Conservation (phyloP, 2,797 vertebrate genomes). For the Mus minutoides region DNA sequence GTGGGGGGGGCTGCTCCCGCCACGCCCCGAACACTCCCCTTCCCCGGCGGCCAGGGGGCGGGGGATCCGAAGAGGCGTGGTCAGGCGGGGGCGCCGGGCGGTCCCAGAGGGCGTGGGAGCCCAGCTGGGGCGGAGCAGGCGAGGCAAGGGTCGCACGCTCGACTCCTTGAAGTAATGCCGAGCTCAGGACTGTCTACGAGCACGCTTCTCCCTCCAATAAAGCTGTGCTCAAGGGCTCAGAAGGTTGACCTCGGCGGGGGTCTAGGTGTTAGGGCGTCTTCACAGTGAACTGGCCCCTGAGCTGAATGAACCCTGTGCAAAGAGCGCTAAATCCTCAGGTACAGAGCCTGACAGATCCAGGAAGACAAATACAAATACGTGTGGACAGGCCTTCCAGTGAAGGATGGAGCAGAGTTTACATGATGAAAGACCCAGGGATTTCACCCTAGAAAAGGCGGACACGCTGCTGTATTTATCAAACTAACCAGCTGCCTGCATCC, state of each 20-base stretch:
- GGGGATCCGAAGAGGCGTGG: slow-evolving; percentile 51
- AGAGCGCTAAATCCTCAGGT: not conserved
- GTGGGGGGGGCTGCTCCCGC: slow-evolving; percentile 43
- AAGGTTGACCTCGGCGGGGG: not conserved
- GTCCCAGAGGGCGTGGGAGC: slow-evolving; percentile 78
- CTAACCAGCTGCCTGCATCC: not conserved
- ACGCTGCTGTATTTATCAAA: not conserved
- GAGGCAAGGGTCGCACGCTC: not conserved
- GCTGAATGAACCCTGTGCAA: not conserved
- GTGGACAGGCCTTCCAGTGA: not conserved
- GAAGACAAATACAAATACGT: too few species aligned
- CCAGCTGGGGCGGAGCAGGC: not conserved
- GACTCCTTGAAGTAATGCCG: not conserved
- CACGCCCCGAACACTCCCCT: slow-evolving; percentile 23
- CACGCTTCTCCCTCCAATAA: not conserved
- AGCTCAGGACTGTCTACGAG: not conserved
- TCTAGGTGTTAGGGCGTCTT: not conserved
- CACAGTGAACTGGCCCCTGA: not conserved
- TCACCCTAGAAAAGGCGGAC: not conserved
- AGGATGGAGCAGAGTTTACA: not conserved
- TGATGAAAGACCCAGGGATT: not conserved
- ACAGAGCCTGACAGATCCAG: not conserved
- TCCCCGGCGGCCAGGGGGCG: not conserved
- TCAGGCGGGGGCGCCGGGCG: slow-evolving; percentile 57
- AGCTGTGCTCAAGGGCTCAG: not conserved